Base-by-base conservation (phyloP, 1,140 invertebrate species). In the Heliconius eleuchia region DNA sequence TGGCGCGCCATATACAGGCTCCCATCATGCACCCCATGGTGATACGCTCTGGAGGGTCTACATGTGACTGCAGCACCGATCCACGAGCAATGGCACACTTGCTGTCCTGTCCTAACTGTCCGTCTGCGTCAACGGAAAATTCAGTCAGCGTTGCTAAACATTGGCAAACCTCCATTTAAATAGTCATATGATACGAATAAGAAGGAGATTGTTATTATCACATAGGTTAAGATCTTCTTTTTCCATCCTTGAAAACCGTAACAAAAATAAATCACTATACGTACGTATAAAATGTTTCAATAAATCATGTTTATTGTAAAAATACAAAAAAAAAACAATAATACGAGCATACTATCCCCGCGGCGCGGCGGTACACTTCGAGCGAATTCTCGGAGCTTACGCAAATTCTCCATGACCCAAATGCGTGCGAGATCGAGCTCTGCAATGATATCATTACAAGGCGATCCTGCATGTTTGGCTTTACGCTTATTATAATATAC, bases 321-420 rank as follows among this genome's bases (percentile, higher is more conserved):
- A 66, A 16, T 3, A 27, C 9, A 3, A 30, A 16, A 30, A 73
- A 52, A 74, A 73, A 52, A 74, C 76, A 55, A 76, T 13, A 46
- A 16, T 16, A 46, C 34, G 0, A 0, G 73, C 37, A 30, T 23
- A 66, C 46, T 73, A 81, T 80, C 27, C 23, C 27, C n/a, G 60
- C 60, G 27, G 60, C 23, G 23, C 19, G 9, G 57, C 57, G 34
- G 52, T 46, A 46, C 23, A 30, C 50, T 39, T 72, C 27, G 50
- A 52, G 39, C 39, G 74, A 74, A 76, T 83, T 85, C 79, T 82
- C 80, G 74, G 82, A 83, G 72, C 76, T 80, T 73, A 81, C 82
- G 73, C 82, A 84, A 76, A 83, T 82, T 78, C 80, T 78, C 82
- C 82, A 77, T 83, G 82, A 81, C 82, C 82, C 30, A 78, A 80